A percentile compares a stretch with the other conserved stretches of the same genome.
Evolutionary conservation across 2,113 vertebrate genomes (phyloP).

Genomic region (Neotoma lepida): DNA sequence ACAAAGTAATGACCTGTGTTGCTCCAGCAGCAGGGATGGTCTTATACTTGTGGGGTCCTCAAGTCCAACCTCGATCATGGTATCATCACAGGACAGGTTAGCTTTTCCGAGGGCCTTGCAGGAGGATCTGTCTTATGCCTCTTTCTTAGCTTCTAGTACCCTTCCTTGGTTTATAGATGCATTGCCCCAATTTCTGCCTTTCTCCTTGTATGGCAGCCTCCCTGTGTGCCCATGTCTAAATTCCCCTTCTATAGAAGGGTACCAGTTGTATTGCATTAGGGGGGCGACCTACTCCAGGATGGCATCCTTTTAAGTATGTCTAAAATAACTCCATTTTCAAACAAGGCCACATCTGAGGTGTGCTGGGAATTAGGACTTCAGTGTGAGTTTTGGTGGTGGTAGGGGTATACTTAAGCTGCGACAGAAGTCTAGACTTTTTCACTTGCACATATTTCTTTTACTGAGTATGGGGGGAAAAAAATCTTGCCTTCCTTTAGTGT

Average conservation of each 20-base stretch:
- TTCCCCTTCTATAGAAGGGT: background rate
- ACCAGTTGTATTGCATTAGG: background rate
- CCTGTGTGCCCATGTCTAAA: background rate
- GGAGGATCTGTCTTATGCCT: background rate
- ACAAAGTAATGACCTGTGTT: background rate
- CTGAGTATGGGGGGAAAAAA: background rate
- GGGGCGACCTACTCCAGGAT: rapidly evolving
- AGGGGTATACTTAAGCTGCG: background rate
- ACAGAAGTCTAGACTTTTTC: background rate
- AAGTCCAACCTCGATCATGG: too few relatives aligned
- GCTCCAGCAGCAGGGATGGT: background rate
- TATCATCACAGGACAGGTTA: background rate
- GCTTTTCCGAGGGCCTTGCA: background rate
- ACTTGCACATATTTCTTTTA: background rate
- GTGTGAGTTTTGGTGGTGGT: background rate
- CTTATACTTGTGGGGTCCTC: background rate
- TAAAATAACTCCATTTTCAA: background rate
- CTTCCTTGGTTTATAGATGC: background rate
- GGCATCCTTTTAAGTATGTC: background rate
- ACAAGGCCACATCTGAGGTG: background rate
- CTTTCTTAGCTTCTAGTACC: background rate
- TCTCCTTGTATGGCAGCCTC: background rate
- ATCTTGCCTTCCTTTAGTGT: background rate
- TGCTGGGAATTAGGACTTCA: background rate
- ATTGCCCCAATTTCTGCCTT: background rate